Base-by-base conservation (phyloP, 1,140 invertebrate species). In the Lordiphosa mommai region DNA sequence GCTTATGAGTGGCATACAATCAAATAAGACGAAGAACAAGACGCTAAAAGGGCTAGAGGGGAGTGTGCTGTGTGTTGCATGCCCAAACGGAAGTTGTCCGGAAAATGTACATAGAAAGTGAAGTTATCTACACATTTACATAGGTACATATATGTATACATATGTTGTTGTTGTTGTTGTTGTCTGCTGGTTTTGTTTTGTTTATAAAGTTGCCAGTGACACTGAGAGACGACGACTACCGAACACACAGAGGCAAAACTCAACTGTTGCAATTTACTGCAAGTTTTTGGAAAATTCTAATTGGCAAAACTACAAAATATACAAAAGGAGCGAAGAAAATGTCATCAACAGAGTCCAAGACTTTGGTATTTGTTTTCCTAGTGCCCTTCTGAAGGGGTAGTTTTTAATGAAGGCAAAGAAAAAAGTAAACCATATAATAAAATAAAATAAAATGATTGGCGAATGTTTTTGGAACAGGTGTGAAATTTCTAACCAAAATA, bases 201-300 rank as follows among this genome's bases (percentile, higher is more conserved):
- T 47, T 33, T 49, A 38, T 36, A 33, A 33, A 40, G 43, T 60
- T 69, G 57, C 65, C 65, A 61, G 56, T 58, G 63, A 59, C 66
- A 69, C 66, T 69, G 65, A 36, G 37, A 27, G 34, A 29, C 23
- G 20, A 49, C n/a, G 34, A 29, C 23, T 13, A 49, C n/a, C 38
- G 17, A 13, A 43, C 30, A 50, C 34, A 30, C 13, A 56, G 20
- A 30, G n/a, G 7, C 9, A 20, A 9, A 6, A 43, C 46, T 51
- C 63, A 67, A 67, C 53, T 67, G 64, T 60, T 68, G 64, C 64
- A 50, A 67, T 58, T 67, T 67, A 40, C 68, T 59, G 50, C 41
- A 67, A 67, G 64, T 68, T 57, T 67, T 68, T 64, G 61, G 61
- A 60, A 60, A 69, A 69, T 69, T 68, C 55, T 68, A 69, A 69